Evolutionary conservation across 2,797 vertebrate genomes (phyloP), one percentile per base, ranked within the genome.

Genomic region (Falco peregrinus): DNA sequence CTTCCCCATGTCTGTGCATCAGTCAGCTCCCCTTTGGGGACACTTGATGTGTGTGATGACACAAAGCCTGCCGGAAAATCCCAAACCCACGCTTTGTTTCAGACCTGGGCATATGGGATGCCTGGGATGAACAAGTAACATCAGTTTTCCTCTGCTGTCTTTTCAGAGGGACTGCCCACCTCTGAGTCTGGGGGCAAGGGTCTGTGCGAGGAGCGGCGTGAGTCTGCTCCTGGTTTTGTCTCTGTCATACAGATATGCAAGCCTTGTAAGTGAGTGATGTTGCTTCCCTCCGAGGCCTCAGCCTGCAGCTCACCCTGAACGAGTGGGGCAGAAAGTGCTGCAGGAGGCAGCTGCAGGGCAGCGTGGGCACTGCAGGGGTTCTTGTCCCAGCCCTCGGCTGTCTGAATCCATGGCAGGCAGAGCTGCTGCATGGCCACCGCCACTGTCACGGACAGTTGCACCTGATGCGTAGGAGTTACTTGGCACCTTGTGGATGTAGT

Each of bases 391-490:
- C 63, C 73, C 63, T 10, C 17, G 17, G 37, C 81, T 70, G 54
- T 14, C 60, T 56, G 61, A 24, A 18, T 29, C 59, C 45, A 26
- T 0, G 0, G 29, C 82, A 75, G 84, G 61, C 89, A 82, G 82
- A 80, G 69, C 75, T 87, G 64, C 78, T 47, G 76, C 28, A 0
- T 9, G 73, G 89, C 76, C 1, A 6, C 76, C 6, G 89, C 76
- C 1, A 6, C 76, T 6, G 61, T 88, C 93, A 95, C 1, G 10
- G 95, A 28, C 90, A 84, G 89, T 92, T 95, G 87, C 91, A 91
- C 84, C 95, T 88, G 82, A 93, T 43, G 56, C 77, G 96, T 90
- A 74, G 95, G 94, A 94, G 93, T 91, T 94, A 77, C 82, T 93
- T 90, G 74, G 93, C 77, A 95, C 91, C 60, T 84, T 77, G 82